phyloP scores from a whole-genome alignment of 2,113 vertebrate species.

The Romanogobio albipinnatus region DNA sequence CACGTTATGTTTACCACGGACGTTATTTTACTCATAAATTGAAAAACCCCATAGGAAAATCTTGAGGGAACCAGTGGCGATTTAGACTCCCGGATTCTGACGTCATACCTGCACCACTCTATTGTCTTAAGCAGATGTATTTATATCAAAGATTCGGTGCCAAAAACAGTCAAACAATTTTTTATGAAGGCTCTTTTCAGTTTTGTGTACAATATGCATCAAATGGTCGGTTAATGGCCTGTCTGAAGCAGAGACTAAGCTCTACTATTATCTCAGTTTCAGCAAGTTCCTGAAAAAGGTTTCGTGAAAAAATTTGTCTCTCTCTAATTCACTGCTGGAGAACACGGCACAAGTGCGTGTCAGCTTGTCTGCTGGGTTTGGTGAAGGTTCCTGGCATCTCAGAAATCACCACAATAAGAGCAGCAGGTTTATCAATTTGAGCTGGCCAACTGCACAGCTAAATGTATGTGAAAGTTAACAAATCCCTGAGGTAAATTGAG shows the following conservation, averaged over 20 bases:
- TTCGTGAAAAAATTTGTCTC: conserved; percentile 43
- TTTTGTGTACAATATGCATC: neutral
- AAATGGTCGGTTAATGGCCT: conserved; percentile 56
- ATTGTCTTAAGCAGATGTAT: neutral
- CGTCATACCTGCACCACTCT: too few species aligned
- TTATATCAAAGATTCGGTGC: neutral
- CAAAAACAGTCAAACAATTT: neutral
- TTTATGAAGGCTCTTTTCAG: neutral
- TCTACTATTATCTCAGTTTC: conserved; percentile 25
- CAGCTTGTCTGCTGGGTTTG: neutral
- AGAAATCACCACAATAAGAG: conserved; percentile 73
- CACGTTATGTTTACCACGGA: too few species aligned
- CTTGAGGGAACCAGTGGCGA: too few species aligned
- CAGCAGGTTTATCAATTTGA: conserved; percentile 90
- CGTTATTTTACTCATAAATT: too few species aligned
- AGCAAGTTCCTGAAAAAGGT: neutral
- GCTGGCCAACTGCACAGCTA: conserved; percentile 85
- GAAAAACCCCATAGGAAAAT: too few species aligned
- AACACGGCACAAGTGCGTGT: conserved; percentile 8
- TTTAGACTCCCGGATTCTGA: too few species aligned
- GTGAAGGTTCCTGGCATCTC: conserved; percentile 34
- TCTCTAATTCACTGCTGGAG: conserved; percentile 52
- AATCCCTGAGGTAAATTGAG: conserved; percentile 85
- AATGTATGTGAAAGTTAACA: conserved; percentile 91
- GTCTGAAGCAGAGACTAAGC: neutral